Conservation (phyloP, 2,113 vertebrate genomes). For the Argyrosomus japonicus region DNA sequence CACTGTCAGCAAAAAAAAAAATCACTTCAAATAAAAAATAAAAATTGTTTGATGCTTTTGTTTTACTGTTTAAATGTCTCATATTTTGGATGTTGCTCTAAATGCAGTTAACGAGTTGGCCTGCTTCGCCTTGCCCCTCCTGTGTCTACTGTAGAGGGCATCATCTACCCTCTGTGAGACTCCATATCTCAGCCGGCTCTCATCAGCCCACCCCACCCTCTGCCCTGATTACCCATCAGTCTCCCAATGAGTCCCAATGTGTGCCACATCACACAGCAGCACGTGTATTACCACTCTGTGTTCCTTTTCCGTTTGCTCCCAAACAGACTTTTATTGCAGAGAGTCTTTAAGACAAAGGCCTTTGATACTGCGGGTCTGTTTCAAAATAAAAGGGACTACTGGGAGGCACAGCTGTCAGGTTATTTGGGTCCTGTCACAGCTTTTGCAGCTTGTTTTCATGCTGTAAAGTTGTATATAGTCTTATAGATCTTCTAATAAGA, state of each 20-base stretch:
- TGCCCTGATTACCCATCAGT: constrained; percentile 69
- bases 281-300: constrained; percentile 63
- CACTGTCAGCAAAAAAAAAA: not conserved
- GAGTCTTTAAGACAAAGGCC: constrained; percentile 71
- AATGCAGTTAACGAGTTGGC: constrained; percentile 17
- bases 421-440: constrained; percentile 51
- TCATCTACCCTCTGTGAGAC: constrained; percentile 77
- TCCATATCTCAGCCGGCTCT: constrained; percentile 52
- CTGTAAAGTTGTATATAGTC: constrained; percentile 38
- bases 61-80: not conserved
- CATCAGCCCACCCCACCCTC: constrained; percentile 53
- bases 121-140: constrained; percentile 46
- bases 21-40: not conserved
- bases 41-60: not conserved
- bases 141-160: constrained; percentile 84
- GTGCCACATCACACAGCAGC: constrained; percentile 79
- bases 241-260: constrained; percentile 61
- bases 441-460: constrained; percentile 56
- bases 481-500: constrained; percentile 36
- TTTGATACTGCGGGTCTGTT: constrained; percentile 70
- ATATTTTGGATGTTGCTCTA: not conserved
- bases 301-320: constrained; percentile 64
- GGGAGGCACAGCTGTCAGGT: constrained; percentile 71
- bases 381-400: constrained; percentile 70
- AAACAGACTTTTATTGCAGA: constrained; percentile 74